These are phyloP conservation scores for Colistium nudipinnis DNA, from an alignment of 2,113 vertebrate species.

Conservation along the genomic window DNA sequence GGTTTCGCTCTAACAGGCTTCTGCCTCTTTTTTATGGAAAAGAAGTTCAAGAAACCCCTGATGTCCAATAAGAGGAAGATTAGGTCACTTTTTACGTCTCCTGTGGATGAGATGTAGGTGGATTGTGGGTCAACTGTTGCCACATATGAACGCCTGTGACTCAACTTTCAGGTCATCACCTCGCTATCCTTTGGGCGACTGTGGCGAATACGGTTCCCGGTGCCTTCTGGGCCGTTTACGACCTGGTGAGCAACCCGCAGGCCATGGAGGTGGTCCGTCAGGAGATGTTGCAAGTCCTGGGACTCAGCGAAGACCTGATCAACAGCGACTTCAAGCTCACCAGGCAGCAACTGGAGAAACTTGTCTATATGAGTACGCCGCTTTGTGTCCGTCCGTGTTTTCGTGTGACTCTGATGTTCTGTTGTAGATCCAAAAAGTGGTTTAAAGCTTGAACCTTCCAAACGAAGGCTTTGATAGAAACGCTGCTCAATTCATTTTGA, in stretches of 20 bases:
- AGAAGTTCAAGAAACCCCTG: too few species aligned
- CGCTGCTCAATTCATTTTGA: background rate
- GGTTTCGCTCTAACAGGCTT: too few species aligned
- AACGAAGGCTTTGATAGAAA: too few species aligned
- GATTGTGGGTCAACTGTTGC: too few species aligned
- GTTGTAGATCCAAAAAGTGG: too few species aligned
- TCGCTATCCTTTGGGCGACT: conserved; percentile 93
- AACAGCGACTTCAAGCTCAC: conserved; percentile 76
- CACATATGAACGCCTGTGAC: background rate
- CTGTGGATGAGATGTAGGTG: too few species aligned
- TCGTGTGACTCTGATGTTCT: background rate
- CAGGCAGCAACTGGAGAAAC: conserved; percentile 88
- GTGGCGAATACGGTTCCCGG: conserved; percentile 90
- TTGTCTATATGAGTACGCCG: conserved; percentile 87
- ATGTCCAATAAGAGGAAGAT: too few species aligned
- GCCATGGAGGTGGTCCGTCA: conserved; percentile 82
- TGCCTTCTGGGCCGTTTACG: conserved; percentile 91
- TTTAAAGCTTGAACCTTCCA: background rate
- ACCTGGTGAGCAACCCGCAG: conserved; percentile 88
- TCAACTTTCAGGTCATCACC: conserved; percentile 89
- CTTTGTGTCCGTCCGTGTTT: background rate
- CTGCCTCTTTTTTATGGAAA: too few species aligned
- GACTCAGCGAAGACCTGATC: conserved; percentile 76
- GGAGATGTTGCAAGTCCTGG: conserved; percentile 87
- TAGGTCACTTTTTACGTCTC: too few species aligned